Percentiles rank a stretch among this genome's conserved stretches.
phyloP scores from a whole-genome alignment of 1,140 invertebrate species.

The Daktulosphaira vitifoliae region DNA sequence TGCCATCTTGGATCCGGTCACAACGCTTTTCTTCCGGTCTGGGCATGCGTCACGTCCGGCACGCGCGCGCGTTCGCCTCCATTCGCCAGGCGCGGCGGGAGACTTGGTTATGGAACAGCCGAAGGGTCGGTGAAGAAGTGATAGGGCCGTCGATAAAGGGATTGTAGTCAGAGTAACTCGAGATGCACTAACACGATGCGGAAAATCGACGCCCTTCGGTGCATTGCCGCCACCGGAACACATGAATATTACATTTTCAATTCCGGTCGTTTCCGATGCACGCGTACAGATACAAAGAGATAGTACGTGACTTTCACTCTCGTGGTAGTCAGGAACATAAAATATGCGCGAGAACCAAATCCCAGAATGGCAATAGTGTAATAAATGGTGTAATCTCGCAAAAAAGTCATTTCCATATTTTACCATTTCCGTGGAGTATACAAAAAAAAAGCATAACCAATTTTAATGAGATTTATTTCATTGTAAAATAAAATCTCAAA shows the following conservation, averaged over 20 bases:
- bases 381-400: no score
- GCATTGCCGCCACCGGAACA: neutral
- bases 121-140: neutral
- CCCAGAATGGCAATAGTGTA: no score
- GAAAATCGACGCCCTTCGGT: neutral
- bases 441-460: no score
- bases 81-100: no score
- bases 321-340: no score
- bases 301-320: neutral
- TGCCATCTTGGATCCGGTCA: slow-evolving; percentile 30
- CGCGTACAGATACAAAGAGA: neutral
- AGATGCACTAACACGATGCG: neutral
- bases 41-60: neutral
- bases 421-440: no score
- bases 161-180: neutral
- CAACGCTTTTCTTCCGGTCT: slow-evolving; percentile 17
- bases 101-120: neutral
- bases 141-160: neutral
- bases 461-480: no score
- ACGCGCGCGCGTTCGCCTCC: neutral
- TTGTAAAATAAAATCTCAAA: no score
- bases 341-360: no score
- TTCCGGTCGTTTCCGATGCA: slow-evolving; percentile 2
- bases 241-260: slow-evolving; percentile 30
- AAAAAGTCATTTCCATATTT: no score